Base-by-base conservation (phyloP, 2,888 invertebrate genomes). In the Seira ritae region DNA sequence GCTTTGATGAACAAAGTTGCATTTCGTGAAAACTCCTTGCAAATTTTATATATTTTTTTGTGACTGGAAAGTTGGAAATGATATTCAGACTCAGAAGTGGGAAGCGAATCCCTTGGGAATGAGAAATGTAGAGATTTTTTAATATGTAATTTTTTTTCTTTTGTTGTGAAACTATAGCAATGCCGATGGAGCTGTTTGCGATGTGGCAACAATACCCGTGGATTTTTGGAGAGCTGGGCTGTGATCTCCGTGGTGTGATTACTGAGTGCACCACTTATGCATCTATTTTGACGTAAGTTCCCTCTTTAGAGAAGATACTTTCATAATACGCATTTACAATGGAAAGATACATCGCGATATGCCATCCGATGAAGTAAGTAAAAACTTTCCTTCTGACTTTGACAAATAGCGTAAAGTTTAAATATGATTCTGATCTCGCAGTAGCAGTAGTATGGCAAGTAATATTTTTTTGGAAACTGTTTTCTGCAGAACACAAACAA, bases 251-350 rank as follows among this genome's bases (percentile, higher is more conserved):
- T 75, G 90, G 91, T 2, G 90, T 91, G 72, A 89, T 92, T 19
- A 91, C 91, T 1, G 92, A 92, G 89, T 90, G 91, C 80, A 91
- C 91, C 6, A 90, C 91, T 65, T 91, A 91, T 82, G 92, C 92
- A 1, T 92, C 92, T 24, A 91, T 92, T 24, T 89, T 92, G 72
- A 92, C 92, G 65, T n/a, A n/a, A n/a, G n/a, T n/a, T n/a, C n/a
- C n/a, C n/a, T n/a, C n/a, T n/a, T n/a, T n/a, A n/a, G n/a, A n/a
- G n/a, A n/a, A n/a, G n/a, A n/a, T n/a, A n/a, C n/a, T n/a, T n/a
- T n/a, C n/a, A n/a, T n/a, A n/a, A n/a, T n/a, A n/a, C 23, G 91
- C 91, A 8, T 92, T 92, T 89, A 92, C 89, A 0, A 86, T 86
- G 1, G 89, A 89, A 85, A 89, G 92, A 4, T 92, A 86, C 50